Percentiles rank a stretch among this genome's conserved stretches.
Conservation (phyloP, 2,113 vertebrate genomes). For the Cervus canadensis region DNA sequence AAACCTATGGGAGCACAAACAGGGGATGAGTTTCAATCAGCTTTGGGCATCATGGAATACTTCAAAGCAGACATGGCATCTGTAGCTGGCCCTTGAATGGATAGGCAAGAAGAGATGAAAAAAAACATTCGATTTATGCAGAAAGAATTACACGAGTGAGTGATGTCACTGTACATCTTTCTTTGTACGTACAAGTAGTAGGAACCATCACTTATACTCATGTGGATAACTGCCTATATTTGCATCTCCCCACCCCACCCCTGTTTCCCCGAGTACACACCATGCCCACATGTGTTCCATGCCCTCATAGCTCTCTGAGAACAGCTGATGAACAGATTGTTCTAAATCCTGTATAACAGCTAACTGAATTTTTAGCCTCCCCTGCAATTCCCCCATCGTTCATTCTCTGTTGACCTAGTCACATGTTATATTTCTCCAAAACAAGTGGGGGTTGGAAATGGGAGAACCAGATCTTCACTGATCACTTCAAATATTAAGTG, state of each 20-base stretch:
- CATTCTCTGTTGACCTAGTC: background rate
- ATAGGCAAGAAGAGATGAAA: background rate
- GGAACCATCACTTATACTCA: background rate
- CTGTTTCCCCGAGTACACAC: background rate
- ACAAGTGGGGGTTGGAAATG: background rate
- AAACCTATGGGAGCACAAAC: background rate
- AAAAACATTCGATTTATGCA: background rate
- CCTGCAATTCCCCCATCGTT: background rate
- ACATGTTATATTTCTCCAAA: constrained; percentile 20
- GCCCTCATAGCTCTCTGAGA: background rate
- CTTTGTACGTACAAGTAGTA: background rate
- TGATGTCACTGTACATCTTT: background rate
- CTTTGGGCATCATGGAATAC: background rate
- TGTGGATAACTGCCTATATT: background rate
- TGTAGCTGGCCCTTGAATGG: constrained; percentile 18
- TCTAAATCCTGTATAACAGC: background rate
- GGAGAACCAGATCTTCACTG: background rate
- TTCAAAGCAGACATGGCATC: background rate
- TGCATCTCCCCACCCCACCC: background rate
- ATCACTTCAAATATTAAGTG: background rate
- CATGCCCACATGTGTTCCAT: background rate
- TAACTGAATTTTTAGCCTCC: background rate
- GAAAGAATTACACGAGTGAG: background rate
- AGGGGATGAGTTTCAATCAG: background rate
- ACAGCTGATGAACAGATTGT: constrained; percentile 11